Evolutionary conservation across 2,113 vertebrate genomes (phyloP), one percentile per base, ranked within the genome.

Genomic region (Chauna torquata): DNA sequence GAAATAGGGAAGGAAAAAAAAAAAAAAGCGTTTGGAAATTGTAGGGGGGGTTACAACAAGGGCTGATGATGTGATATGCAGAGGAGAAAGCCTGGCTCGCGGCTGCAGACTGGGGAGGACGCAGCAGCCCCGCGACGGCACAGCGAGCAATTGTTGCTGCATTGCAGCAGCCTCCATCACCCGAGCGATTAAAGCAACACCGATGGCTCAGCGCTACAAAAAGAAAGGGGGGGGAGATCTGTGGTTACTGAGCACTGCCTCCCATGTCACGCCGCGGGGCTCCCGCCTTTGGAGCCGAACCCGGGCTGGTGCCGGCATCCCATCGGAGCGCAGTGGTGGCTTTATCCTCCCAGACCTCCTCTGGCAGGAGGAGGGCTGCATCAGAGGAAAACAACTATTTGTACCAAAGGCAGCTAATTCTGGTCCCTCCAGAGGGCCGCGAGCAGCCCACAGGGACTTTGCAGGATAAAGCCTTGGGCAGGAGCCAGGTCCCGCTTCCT

Each of bases 131-230:
- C 4, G 87, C 7, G 19, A 45, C 3, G 80, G 44, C 3, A 8
- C 12, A 1, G 9, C 5, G 52, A 77, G 92, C 84, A 11, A 75
- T 0, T 16, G 45, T 5, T 96, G 95, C 95, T 96, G 96, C 96
- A 97, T 94, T 96, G 96, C 96, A 88, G 28, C 96, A 96, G 91
- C 64, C 91, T 86, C 93, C 88, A 49, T 72, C 91, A 2, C 82
- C 11, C 15, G 72, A 7, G 87, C 38, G 11, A 13, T 91, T 3
- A 52, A 66, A 54, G 65, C 75, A 7, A 10, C 82, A 9, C 70
- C 84, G 1, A 2, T 2, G 62, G 4, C 59, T 16, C 79, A 2
- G 66, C 1, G 57, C 3, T 8, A 3, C 32, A 0, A 6, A 16
- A 19, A 34, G 16, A 23, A 22, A 15, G 16, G 38, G 28, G 38